Percentiles rank a stretch among this genome's conserved stretches.
Conservation (phyloP, 2,888 invertebrate species). For the Mythimna loreyi region DNA sequence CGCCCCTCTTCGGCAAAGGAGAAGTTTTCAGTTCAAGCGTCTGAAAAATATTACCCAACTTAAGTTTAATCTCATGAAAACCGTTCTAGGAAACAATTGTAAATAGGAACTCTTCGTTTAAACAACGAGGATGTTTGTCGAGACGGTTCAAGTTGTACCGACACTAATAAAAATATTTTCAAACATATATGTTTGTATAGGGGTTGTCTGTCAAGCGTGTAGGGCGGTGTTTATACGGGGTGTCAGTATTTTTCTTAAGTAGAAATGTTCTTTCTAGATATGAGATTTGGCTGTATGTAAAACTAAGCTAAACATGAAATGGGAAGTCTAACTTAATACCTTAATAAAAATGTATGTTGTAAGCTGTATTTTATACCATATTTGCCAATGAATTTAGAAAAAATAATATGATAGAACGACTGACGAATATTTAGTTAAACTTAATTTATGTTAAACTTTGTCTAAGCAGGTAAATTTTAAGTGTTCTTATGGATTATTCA, state of each 20-base stretch:
- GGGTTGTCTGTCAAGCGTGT: background rate
- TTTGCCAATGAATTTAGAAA: too few relatives aligned
- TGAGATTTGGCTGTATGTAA: background rate
- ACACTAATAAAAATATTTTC: slow-evolving; percentile 53
- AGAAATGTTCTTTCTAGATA: too few relatives aligned
- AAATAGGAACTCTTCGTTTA: slow-evolving; percentile 78
- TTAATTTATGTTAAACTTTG: background rate
- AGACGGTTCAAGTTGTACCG: slow-evolving; percentile 39
- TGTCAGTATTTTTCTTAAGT: background rate
- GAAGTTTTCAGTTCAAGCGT: slow-evolving; percentile 82
- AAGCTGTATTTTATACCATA: background rate
- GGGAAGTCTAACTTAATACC: too few relatives aligned
- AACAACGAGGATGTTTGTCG: slow-evolving; percentile 70
- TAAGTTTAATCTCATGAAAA: slow-evolving; percentile 88
- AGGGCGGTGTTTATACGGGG: background rate
- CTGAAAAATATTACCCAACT: slow-evolving; percentile 88
- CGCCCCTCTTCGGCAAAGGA: slow-evolving; percentile 74
- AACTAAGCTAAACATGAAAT: too few relatives aligned
- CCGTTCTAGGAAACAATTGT: slow-evolving; percentile 82
- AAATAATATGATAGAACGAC: too few relatives aligned
- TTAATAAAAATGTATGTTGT: background rate
- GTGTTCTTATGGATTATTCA: background rate
- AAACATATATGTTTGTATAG: slow-evolving; percentile 12
- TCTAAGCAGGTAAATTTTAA: background rate
- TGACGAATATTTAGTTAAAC: background rate